These are phyloP conservation scores for Halcyon leucocephala DNA, from an alignment of 2,797 vertebrate species.

Conservation along the genomic window DNA sequence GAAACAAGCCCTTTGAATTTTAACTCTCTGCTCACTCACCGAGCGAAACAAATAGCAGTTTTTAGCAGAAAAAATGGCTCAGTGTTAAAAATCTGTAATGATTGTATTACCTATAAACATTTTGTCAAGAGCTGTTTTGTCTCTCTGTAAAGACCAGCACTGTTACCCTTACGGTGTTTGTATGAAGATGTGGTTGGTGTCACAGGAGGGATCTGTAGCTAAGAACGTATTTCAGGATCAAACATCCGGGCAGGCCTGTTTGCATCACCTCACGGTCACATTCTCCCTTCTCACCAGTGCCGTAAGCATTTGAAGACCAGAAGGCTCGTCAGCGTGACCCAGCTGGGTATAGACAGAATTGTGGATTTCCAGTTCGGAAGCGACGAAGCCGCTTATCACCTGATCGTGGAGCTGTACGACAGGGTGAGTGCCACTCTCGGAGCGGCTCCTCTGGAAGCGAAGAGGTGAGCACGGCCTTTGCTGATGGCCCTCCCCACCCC, in stretches of 20 bases:
- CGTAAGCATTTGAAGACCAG: conserved; percentile 93
- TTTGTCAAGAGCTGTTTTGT: not conserved
- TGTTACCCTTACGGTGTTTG: fast-evolving
- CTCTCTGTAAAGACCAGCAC: not conserved
- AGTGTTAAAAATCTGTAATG: fast-evolving
- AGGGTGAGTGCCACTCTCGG: conserved; percentile 82
- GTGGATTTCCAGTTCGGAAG: conserved; percentile 98
- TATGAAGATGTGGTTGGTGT: too few species aligned
- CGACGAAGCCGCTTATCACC: conserved; percentile 93
- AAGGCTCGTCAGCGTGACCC: conserved; percentile 86
- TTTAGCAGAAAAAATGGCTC: not conserved
- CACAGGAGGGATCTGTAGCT: fast-evolving
- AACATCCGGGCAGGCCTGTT: not conserved
- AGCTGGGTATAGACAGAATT: conserved; percentile 94
- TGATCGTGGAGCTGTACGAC: conserved; percentile 96
- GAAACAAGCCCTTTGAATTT: not conserved
- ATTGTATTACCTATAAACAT: fast-evolving
- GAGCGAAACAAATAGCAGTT: not conserved
- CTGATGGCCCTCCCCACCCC: not conserved
- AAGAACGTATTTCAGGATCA: not conserved
- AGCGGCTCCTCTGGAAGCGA: too few species aligned
- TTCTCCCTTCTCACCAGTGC: conserved; percentile 80
- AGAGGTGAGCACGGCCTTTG: fast-evolving
- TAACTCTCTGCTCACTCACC: not conserved
- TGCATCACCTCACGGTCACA: not conserved